Percentiles rank a stretch among this genome's conserved stretches.
Evolutionary conservation across 1,140 invertebrate genomes (phyloP).

Genomic region (Drosophila grimshawi): DNA sequence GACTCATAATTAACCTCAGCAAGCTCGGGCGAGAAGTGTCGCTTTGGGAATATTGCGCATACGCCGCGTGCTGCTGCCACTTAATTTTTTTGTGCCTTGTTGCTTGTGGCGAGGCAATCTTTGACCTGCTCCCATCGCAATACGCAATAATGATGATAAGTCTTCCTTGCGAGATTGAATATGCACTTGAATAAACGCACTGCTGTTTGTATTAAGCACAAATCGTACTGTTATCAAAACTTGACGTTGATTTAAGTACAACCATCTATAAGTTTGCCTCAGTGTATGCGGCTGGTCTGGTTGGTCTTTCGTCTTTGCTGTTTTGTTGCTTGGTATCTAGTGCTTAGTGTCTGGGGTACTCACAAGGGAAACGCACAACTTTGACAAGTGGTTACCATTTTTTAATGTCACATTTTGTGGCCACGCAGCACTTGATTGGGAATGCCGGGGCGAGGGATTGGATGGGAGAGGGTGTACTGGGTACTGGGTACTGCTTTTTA

Average conservation of each 20-base stretch:
- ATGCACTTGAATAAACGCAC: neutral
- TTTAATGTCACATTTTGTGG: slow-evolving; percentile 80
- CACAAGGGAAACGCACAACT: slow-evolving; percentile 18
- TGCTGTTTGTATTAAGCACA: too few species aligned
- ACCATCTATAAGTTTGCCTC: too few species aligned
- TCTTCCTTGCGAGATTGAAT: slow-evolving; percentile 31
- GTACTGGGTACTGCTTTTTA: slow-evolving; percentile 28
- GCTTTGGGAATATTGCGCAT: slow-evolving; percentile 52
- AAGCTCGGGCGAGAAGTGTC: slow-evolving; percentile 33
- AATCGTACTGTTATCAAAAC: too few species aligned
- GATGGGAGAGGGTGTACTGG: neutral
- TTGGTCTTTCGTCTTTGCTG: neutral
- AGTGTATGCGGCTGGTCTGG: too few species aligned
- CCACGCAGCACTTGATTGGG: slow-evolving; percentile 9
- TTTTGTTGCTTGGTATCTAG: neutral
- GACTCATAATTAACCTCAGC: slow-evolving; percentile 39
- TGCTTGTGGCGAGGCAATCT: neutral
- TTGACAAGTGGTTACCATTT: slow-evolving; percentile 78
- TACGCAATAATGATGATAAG: slow-evolving; percentile 51
- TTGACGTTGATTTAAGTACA: too few species aligned
- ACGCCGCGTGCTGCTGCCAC: slow-evolving; percentile 57
- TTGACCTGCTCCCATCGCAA: slow-evolving; percentile 28
- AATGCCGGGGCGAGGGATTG: neutral
- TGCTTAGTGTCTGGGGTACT: neutral
- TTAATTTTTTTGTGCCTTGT: slow-evolving; percentile 11